phyloP scores from a whole-genome alignment of 2,797 vertebrate species.

The Pteropus rufus region DNA sequence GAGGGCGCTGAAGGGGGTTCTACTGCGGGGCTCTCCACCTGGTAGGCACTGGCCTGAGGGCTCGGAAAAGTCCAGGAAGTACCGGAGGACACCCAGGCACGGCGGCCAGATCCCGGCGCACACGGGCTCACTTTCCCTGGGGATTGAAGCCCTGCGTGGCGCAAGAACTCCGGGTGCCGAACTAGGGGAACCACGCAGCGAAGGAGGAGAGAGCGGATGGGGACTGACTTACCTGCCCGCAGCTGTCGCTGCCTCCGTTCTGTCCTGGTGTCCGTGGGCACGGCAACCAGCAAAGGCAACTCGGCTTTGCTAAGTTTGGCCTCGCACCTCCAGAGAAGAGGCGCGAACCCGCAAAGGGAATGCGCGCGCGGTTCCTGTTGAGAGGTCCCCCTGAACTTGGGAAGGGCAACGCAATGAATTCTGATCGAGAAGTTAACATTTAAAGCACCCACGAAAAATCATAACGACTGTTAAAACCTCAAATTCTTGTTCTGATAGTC shows the following conservation, averaged over 20 bases:
- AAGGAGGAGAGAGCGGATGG: not conserved
- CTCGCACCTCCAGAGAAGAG: conserved; percentile 65
- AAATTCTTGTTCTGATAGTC: conserved; percentile 45
- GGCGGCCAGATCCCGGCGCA: not conserved
- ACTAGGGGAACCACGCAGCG: not conserved
- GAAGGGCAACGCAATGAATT: conserved; percentile 71
- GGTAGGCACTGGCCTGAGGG: not conserved
- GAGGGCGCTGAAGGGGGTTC: not conserved
- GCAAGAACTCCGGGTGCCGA: not conserved
- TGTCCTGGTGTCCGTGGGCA: conserved; percentile 37
- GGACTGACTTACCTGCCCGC: conserved; percentile 78
- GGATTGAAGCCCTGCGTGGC: not conserved
- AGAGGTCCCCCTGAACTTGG: conserved; percentile 76
- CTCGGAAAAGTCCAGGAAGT: not conserved
- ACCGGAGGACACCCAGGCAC: not conserved
- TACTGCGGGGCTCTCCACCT: not conserved
- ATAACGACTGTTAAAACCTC: conserved; percentile 52
- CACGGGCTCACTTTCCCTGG: not conserved
- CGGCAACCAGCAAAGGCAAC: conserved; percentile 64
- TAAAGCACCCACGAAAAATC: conserved; percentile 62
- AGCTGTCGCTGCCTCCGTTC: conserved; percentile 58
- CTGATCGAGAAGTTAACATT: conserved; percentile 57
- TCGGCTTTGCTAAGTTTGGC: conserved; percentile 62
- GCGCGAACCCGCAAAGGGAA: conserved; percentile 67
- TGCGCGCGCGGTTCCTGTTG: conserved; percentile 52